Base-by-base conservation (phyloP, 2,797 vertebrate genomes). In the Pseudopleuronectes americanus region DNA sequence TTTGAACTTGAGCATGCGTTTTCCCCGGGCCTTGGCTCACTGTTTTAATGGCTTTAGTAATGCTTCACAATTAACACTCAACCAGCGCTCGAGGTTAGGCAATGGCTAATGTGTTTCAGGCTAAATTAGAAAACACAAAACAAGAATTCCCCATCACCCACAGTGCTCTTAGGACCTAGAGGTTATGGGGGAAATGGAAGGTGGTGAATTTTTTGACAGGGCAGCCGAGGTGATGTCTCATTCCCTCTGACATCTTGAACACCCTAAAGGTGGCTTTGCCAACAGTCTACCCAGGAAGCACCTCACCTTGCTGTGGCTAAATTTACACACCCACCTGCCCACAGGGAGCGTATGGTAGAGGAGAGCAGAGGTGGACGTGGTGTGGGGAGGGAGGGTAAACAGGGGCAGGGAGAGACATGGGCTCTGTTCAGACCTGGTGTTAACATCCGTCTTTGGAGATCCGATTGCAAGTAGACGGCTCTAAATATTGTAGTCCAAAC, bases 131-230 rank as follows among this genome's bases (percentile, higher is more conserved):
- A 80, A 89, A 82, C 77, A 85, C 77, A 83, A 90, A 92, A 88
- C 84, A 88, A 87, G 76, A 85, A 88, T 85, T 87, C 80, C 83
- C 83, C 79, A 56, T 87, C 87, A 85, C 84, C 84, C 84, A 77
- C 60, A 47, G 68, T 91, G 88, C 77, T 80, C 84, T 28, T 10
- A 79, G 76, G 87, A 90, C 87, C 88, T 81, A 79, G 83, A 84
- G 92, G 90, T 89, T 81, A 74, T 57, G 71, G 82, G 79, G 88
- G 66, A 88, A 91, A 91, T 90, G 87, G 90, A 90, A 90, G 89
- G 91, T 91, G 90, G 90, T 92, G 90, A 93, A 91, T 90, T 84
- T 93, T 92, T 87, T 93, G 93, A 93, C 93, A 93, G 86, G 84
- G 84, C 80, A 77, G 88, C 63, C 49, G 72, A 90, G 90, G 90